Evolutionary conservation across 2,113 vertebrate genomes (phyloP).

Genomic region (Leucoraja erinaceus): DNA sequence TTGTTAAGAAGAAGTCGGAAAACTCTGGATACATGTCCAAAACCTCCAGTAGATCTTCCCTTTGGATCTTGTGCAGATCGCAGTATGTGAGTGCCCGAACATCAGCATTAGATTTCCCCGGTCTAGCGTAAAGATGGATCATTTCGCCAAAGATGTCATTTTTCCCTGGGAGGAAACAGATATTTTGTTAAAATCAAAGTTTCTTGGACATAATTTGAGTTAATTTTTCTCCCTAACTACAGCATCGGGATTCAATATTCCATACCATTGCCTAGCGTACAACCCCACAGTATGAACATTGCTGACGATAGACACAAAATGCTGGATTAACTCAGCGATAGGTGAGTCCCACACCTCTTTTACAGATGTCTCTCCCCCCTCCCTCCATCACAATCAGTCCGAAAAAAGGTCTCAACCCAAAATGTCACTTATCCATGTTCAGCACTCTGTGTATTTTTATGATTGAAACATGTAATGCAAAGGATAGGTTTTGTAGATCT

Average conservation of each 20-base stretch:
- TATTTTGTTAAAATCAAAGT: conserved; percentile 15
- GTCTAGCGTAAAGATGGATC: conserved; percentile 87
- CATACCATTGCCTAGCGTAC: no score
- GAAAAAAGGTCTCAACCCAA: no score
- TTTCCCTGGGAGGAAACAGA: conserved; percentile 66
- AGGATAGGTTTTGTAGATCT: background rate
- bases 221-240: background rate
- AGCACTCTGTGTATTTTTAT: background rate
- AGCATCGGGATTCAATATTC: background rate
- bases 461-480: background rate
- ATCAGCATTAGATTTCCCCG: conserved; percentile 91
- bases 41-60: conserved; percentile 90
- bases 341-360: no score
- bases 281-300: no score
- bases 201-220: conserved; percentile 9
- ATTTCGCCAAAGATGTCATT: conserved; percentile 98
- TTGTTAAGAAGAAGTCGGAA: conserved; percentile 87
- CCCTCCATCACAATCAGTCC: no score
- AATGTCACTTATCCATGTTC: no score
- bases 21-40: conserved; percentile 98
- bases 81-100: conserved; percentile 94
- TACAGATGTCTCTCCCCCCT: no score
- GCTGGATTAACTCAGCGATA: no score
- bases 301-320: no score
- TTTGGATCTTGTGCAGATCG: conserved; percentile 91